Base-by-base conservation (phyloP, 1,140 invertebrate species). In the Drosophila ogumai region DNA sequence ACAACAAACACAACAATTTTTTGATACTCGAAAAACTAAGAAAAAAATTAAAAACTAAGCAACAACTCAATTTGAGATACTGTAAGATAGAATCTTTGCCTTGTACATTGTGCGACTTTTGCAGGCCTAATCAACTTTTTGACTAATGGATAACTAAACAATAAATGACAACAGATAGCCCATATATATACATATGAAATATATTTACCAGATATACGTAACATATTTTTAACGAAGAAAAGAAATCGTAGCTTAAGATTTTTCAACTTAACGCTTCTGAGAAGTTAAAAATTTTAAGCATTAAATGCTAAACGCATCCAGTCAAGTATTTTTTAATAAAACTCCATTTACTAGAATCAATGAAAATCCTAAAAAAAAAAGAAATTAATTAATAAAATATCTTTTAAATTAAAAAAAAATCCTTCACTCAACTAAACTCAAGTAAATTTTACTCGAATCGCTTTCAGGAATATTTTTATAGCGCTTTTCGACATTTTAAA, bases 81-180 rank as follows among this genome's bases (percentile, higher is more conserved):
- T 75, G 72, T 75, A 75, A 75, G 72, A 75, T 75, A 75, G 54
- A 75, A 63, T 36, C 68, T 54, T 78, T 86, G 82, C 84, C 87
- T 88, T 88, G 84, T 88, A 88, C 71, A 87, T 84, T 81, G 64
- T 74, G 84, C 84, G 76, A 76, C 75, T 87, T 88, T 88, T 87
- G 84, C 82, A 69, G 59, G 61, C 66, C 55, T 72, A 79, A 79
- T 88, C 56, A 88, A 76, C 52, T 87, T 88, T 84, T 88, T 87
- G 84, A 87, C 84, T 90, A 84, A 74, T 84, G 69, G 67, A 54
- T 54, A 54, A 54, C 32, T 77, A 72, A 74, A 49, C 58, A 72
- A 67, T 47, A 57, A 63, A 86, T 64, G 32, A 31, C 32, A 65
- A 19, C 40, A 47, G 52, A 73, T 40, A 69, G 44, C 65, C 65